Evolutionary conservation across 2,797 vertebrate genomes (phyloP).

Genomic region (Lutjanus argentimaculatus): DNA sequence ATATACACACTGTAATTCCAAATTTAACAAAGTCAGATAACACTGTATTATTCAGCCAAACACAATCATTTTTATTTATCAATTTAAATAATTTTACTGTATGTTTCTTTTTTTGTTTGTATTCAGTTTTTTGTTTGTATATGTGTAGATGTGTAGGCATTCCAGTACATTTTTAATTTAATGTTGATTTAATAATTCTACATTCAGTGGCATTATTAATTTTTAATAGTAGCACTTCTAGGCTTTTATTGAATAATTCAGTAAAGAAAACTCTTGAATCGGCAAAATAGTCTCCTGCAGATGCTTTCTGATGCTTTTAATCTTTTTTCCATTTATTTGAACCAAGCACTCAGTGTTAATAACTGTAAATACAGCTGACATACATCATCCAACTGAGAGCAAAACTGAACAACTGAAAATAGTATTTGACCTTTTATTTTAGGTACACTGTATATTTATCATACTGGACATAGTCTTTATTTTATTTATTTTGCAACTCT

Average conservation of each 20-base stretch:
- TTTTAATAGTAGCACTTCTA: neutral
- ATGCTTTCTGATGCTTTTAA: neutral
- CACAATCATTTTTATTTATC: neutral
- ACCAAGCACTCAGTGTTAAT: too few species aligned
- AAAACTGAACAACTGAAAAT: too few species aligned
- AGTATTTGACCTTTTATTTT: too few species aligned
- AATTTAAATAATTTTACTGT: too few species aligned
- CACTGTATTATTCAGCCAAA: neutral
- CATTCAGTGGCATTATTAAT: conserved; percentile 4
- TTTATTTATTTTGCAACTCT: neutral
- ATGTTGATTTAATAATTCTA: neutral
- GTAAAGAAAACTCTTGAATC: neutral
- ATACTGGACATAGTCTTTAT: neutral
- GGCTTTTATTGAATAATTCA: conserved; percentile 4
- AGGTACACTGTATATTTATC: neutral
- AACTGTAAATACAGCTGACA: neutral
- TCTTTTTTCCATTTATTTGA: too few species aligned
- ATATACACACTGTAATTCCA: neutral
- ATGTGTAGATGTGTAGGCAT: neutral
- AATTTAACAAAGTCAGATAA: neutral
- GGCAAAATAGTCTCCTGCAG: conserved; percentile 2
- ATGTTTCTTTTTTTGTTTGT: neutral
- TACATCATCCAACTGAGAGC: too few species aligned
- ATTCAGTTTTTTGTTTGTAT: neutral
- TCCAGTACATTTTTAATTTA: neutral